Base-by-base conservation (phyloP, 2,888 invertebrate genomes). In the Anarsia innoxiella region DNA sequence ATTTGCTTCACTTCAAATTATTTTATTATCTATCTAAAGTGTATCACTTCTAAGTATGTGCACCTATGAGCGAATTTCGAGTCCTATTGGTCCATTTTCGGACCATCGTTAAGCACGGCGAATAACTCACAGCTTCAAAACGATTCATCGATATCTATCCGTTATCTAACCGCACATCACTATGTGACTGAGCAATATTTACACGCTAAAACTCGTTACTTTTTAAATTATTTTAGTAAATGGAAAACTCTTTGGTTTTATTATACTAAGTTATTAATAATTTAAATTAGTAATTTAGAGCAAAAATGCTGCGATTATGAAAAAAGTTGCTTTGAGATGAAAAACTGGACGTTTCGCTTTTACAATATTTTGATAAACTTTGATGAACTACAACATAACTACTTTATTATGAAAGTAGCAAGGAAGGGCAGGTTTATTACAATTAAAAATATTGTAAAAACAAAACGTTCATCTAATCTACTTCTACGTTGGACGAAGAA, bases 21-120 rank as follows among this genome's bases (percentile, higher is more conserved):
- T 51, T 57, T 51, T 50, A 48, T 64, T 42, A n/a, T 52, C 71
- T 77, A 77, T 69, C 73, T 77, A 77, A 56, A 53, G 52, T 49
- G 78, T 78, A 78, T 66, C 70, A 74, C 63, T 42, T 71, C 72
- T 78, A 70, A 50, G 53, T 60, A 65, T 56, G 77, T 79, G 79
- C 76, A 66, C 56, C 75, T 79, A 78, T 77, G 79, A 80, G 79
- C 77, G 73, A 75, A 64, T n/a, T n/a, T n/a, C n/a, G n/a, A n/a
- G n/a, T 67, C 61, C 67, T 62, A 56, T 53, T 69, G 68, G 71
- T 66, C 62, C 59, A 64, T 58, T 61, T 59, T 66, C 72, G 67
- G 75, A 77, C 76, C 80, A 61, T 66, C 56, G 56, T 45, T 53
- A 71, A 67, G 66, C 69, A 51, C 66, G 56, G 61, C 61, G 57